These are phyloP conservation scores for Andrena bicolor DNA, from an alignment of 2,888 invertebrate species.

Conservation along the genomic window DNA sequence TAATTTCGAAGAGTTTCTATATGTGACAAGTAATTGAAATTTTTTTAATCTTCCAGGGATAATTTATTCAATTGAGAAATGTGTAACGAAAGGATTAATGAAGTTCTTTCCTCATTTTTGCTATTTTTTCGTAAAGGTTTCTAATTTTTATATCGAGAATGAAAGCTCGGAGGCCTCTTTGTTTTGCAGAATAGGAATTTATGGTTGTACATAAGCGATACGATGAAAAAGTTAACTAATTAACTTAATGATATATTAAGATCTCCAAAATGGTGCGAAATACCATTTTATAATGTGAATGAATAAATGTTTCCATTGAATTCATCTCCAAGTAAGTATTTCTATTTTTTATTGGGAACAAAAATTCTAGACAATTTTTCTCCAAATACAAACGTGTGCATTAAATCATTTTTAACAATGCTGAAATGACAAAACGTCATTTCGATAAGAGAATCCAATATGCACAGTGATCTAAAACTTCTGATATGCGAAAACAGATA, in stretches of 20 bases:
- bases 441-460: not conserved
- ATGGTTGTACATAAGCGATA: too few relatives aligned
- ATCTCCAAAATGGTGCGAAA: not conserved
- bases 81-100: too few relatives aligned
- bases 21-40: too few relatives aligned
- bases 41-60: too few relatives aligned
- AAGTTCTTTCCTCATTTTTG: too few relatives aligned
- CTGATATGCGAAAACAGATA: not conserved
- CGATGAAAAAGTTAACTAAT: not conserved
- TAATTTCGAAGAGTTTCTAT: not conserved
- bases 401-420: not conserved
- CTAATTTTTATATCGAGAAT: too few relatives aligned
- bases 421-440: not conserved
- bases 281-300: not conserved
- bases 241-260: not conserved
- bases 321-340: not conserved
- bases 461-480: not conserved
- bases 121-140: too few relatives aligned
- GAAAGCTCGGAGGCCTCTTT: too few relatives aligned
- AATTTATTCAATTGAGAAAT: too few relatives aligned
- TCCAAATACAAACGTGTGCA: not conserved
- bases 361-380: not conserved
- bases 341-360: not conserved
- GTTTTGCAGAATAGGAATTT: too few relatives aligned
- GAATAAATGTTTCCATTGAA: not conserved